Evolutionary conservation across 2,888 invertebrate species (phyloP), one percentile per base, ranked within the genome.

Genomic region (Ecdyonurus torrentis): DNA sequence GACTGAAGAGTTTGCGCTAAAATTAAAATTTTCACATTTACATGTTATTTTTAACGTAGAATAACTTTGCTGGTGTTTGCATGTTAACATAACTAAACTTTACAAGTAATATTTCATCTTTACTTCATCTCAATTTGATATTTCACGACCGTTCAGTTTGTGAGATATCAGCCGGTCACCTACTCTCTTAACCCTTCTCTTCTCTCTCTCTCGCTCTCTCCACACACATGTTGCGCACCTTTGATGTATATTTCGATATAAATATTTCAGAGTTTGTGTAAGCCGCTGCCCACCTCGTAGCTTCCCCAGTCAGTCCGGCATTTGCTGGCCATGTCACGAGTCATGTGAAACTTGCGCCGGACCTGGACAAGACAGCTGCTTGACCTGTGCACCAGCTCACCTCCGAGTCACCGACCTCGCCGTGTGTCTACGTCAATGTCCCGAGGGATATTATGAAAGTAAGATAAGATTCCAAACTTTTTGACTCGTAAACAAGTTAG

Each of bases 321-420:
- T 86, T 23, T 93, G 92, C 70, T 87, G 87, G 82, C 87, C 88
- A 0, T 94, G 93, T 70, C 91, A 92, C 71, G 89, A 91, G 71
- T 89, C 90, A 18, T 94, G 93, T 71, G 87, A 89, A 37, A 91
- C 89, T 19, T 94, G 93, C 70, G 89, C 88, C 23, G 93, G 92
- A 5, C 85, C 91, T 2, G 89, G 90, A 15, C 89, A 89, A 72
- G 89, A 90, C 72, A 89, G 89, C 62, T 92, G 92, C 71, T 77
- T 91, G 58, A 86, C 87, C 1, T 92, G 92, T 74, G 87, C 89
- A 0, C 88, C 89, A 2, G 89, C 87, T 59, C 89, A 91, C 72
- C 80, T 91, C 59, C 81, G 89, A 70, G 88, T 91, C 61, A 85
- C 86, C 19, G 92, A 92, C 76, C 79, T 92, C 65, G 89, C 89